Conservation (phyloP, 2,888 invertebrate genomes). For the Cephus pulcher region DNA sequence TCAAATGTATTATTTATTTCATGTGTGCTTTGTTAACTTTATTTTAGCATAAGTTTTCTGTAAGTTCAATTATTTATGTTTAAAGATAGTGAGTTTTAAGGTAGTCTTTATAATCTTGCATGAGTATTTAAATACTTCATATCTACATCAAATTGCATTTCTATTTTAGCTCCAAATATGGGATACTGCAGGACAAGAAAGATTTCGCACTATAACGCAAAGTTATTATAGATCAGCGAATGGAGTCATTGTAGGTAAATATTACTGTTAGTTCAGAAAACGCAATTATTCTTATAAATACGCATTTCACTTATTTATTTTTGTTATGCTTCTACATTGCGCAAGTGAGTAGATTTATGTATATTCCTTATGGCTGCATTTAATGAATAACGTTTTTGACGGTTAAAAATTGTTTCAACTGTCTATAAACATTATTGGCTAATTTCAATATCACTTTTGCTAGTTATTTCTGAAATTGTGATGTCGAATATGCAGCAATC, state of each 20-base stretch:
- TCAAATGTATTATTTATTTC: neutral
- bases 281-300: neutral
- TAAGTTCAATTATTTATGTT: neutral
- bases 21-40: neutral
- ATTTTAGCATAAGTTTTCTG: neutral
- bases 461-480: neutral
- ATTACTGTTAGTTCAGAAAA: neutral
- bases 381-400: neutral
- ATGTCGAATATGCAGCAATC: neutral
- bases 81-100: neutral
- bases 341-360: neutral
- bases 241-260: slow-evolving; percentile 89
- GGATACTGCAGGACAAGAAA: slow-evolving; percentile 97
- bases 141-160: neutral
- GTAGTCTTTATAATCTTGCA: neutral
- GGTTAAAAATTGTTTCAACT: neutral
- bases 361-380: neutral
- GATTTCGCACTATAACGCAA: slow-evolving; percentile 96
- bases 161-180: slow-evolving; percentile 86
- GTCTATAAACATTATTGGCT: neutral
- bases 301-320: neutral
- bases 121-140: neutral
- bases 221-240: slow-evolving; percentile 97
- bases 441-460: neutral
- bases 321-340: neutral